Evolutionary conservation across 2,113 vertebrate species (phyloP).

Genomic region (Leucosticte australis): DNA sequence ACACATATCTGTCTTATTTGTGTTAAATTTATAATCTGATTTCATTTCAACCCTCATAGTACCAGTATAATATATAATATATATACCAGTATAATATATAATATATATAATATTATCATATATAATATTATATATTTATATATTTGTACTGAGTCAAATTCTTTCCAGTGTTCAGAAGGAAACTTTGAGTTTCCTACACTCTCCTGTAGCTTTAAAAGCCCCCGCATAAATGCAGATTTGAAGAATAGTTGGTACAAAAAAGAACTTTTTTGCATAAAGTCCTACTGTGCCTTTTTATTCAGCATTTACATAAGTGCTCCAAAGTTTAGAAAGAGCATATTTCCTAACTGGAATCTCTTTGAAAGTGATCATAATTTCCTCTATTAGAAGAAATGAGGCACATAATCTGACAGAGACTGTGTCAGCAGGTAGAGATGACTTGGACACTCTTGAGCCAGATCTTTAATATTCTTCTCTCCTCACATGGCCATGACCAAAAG

Average conservation of each 20-base stretch:
- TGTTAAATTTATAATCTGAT: background rate
- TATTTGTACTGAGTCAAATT: background rate
- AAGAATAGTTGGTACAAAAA: background rate
- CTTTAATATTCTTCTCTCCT: background rate
- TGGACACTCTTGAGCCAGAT: background rate
- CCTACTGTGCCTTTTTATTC: background rate
- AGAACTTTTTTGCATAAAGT: background rate
- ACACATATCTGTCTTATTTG: background rate
- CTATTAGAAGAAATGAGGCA: background rate
- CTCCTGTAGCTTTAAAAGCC: background rate
- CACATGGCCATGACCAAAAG: background rate
- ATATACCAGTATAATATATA: too few relatives aligned
- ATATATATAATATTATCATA: too few relatives aligned
- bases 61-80: too few relatives aligned
- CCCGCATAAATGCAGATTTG: background rate
- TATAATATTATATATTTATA: background rate
- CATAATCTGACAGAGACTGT: background rate
- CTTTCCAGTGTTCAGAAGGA: background rate
- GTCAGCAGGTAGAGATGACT: background rate
- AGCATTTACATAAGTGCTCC: background rate
- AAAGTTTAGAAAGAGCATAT: background rate
- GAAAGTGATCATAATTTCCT: background rate
- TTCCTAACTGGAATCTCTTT: background rate
- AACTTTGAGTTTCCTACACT: background rate
- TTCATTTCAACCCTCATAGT: background rate